phyloP scores from a whole-genome alignment of 1,140 invertebrate species.

The Liolophura sinensis region DNA sequence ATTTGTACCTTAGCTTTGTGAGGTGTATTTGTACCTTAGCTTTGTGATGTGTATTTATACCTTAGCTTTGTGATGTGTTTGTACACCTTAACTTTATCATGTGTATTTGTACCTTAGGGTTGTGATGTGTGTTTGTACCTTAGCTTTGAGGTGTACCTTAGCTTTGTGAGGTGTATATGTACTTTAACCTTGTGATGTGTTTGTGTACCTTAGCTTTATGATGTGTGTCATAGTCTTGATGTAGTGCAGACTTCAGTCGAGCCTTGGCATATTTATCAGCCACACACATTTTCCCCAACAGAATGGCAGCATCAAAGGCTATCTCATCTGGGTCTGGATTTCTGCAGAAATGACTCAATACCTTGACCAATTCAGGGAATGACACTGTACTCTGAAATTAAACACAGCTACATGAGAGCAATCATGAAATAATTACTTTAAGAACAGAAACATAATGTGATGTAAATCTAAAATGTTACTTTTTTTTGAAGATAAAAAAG shows the following conservation, averaged over 20 bases:
- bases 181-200: no score
- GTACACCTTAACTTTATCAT: no score
- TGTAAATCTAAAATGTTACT: not conserved
- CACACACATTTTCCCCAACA: slow-evolving; percentile 50
- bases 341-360: slow-evolving; percentile 49
- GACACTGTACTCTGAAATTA: slow-evolving; percentile 32
- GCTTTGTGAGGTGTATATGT: no score
- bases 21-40: no score
- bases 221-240: slow-evolving; percentile 39
- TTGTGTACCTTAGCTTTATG: slow-evolving; percentile 40
- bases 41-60: no score
- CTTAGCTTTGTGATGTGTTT: no score
- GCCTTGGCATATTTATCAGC: slow-evolving; percentile 42
- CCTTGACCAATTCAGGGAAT: slow-evolving; percentile 47
- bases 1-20: no score
- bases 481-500: slow-evolving; percentile 1
- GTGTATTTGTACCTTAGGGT: no score
- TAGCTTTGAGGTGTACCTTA: no score
- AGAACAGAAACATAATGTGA: not conserved
- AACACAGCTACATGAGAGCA: slow-evolving; percentile 2
- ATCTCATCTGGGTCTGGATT: slow-evolving; percentile 46
- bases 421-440: not conserved
- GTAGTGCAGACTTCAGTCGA: slow-evolving; percentile 35
- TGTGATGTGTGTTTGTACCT: no score
- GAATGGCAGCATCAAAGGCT: slow-evolving; percentile 48